Evolutionary conservation across 2,888 invertebrate genomes (phyloP).

Genomic region (Synergus laeviventris): DNA sequence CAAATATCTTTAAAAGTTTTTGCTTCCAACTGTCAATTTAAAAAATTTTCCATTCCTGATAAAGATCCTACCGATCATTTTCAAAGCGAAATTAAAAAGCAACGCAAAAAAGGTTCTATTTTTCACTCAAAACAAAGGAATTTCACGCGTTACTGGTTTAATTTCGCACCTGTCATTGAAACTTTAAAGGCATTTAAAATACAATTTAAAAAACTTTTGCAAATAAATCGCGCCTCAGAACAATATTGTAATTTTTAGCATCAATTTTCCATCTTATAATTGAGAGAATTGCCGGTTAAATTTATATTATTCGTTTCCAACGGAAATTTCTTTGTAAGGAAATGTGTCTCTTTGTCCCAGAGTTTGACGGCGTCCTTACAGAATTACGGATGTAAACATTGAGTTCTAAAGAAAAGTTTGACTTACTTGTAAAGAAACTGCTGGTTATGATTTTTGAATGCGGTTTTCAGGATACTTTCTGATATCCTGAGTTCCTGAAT

Average conservation of each 20-base stretch:
- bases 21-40: not conserved
- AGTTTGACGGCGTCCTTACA: slow-evolving; percentile 25
- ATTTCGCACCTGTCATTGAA: not conserved
- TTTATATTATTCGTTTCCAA: not conserved
- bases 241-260: not conserved
- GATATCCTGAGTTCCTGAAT: not conserved
- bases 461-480: not conserved
- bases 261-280: not conserved
- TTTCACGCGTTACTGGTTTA: not conserved
- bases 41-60: not conserved
- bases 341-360: slow-evolving; percentile 21
- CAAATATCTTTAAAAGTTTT: not conserved
- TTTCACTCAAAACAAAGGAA: not conserved
- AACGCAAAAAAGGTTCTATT: not conserved
- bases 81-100: not conserved
- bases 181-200: not conserved
- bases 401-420: not conserved
- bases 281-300: not conserved
- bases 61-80: not conserved
- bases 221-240: not conserved
- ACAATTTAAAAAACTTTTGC: not conserved
- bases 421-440: not conserved
- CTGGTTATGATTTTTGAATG: not conserved
- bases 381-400: slow-evolving; percentile 8
- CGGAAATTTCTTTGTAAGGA: slow-evolving; percentile 28